Evolutionary conservation across 1,140 invertebrate genomes (phyloP), one percentile per base, ranked within the genome.

Genomic region (Drosophila parvula): DNA sequence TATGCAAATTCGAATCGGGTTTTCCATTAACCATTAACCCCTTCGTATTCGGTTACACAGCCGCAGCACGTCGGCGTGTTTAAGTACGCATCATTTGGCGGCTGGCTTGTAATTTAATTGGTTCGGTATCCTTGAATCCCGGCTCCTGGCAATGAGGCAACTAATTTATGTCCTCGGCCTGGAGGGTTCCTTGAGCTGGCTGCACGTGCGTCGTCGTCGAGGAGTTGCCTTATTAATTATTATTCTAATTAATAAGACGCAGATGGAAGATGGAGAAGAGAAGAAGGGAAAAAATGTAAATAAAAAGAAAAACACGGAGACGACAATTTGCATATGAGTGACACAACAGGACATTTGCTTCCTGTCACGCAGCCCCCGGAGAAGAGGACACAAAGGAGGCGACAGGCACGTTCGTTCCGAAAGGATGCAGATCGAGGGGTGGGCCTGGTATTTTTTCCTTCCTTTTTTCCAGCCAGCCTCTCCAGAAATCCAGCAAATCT

Each of bases 251-350:
- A 90, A 85, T 89, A 90, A 79, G 79, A 65, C 81, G 80, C 43
- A 78, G 79, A 77, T 68, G 78, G 55, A 58, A 43, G 59, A n/a
- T n/a, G 14, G 53, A 60, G 18, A 34, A 47, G 30, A 22, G 36
- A n/a, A 36, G n/a, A 22, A 27, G 22, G 10, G 11, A 40, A 18
- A 36, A 50, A 62, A 73, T n/a, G 30, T 6, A 44, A 63, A 47
- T 45, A 59, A 69, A 75, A 58, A 51, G 63, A 65, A 63, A 57
- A 53, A 55, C 51, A 75, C 59, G 58, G 27, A 71, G 56, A 76
- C 47, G 76, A 63, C 79, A 90, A 90, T 90, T 90, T 90, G 81
- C 89, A 90, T 90, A 90, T 90, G 89, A 90, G 84, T 90, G 89
- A 89, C 89, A 81, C 89, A 77, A 89, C 81, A 84, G 89, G 89